Evolutionary conservation across 1,140 invertebrate genomes (phyloP).

Genomic region (Papilio glaucus): DNA sequence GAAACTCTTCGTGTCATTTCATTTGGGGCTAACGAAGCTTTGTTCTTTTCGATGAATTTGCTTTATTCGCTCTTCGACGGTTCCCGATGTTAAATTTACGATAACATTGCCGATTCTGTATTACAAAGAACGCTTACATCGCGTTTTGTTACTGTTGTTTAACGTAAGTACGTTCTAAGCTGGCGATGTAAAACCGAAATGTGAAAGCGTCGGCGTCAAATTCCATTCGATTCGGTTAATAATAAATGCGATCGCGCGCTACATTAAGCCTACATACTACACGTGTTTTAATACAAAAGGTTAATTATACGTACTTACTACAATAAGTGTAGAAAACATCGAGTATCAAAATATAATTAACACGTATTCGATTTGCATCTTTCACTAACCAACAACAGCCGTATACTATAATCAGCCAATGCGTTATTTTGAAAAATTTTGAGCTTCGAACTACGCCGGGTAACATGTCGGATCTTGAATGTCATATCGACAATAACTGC

Average conservation of each 20-base stretch:
- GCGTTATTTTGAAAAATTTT: conserved; percentile 69
- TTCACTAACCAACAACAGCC: conserved; percentile 83
- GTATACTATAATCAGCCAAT: conserved; percentile 83
- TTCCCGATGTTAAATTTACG: conserved; percentile 10
- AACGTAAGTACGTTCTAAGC: conserved; percentile 13
- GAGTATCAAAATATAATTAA: conserved; percentile 83
- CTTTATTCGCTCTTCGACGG: conserved; percentile 21
- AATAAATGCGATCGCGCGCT: conserved; percentile 70
- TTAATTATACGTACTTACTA: conserved; percentile 71
- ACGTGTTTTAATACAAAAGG: conserved; percentile 72
- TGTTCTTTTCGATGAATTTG: conserved; percentile 23
- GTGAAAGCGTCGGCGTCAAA: conserved; percentile 32
- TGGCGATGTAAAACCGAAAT: conserved; percentile 27
- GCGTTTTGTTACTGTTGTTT: conserved; percentile 9
- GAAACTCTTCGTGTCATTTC: conserved; percentile 46
- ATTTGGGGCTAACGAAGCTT: conserved; percentile 16
- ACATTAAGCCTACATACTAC: conserved; percentile 65
- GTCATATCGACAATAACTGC: conserved; percentile 52
- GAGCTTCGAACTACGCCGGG: conserved; percentile 63
- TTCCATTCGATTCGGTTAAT: conserved; percentile 43
- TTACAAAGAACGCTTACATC: conserved; percentile 20
- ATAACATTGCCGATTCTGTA: neutral
- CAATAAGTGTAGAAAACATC: conserved; percentile 81
- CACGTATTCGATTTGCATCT: conserved; percentile 75
- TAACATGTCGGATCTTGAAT: conserved; percentile 55